Percentiles rank a stretch among this genome's conserved stretches.
phyloP scores from a whole-genome alignment of 2,888 invertebrate species.

The Noctua janthe region DNA sequence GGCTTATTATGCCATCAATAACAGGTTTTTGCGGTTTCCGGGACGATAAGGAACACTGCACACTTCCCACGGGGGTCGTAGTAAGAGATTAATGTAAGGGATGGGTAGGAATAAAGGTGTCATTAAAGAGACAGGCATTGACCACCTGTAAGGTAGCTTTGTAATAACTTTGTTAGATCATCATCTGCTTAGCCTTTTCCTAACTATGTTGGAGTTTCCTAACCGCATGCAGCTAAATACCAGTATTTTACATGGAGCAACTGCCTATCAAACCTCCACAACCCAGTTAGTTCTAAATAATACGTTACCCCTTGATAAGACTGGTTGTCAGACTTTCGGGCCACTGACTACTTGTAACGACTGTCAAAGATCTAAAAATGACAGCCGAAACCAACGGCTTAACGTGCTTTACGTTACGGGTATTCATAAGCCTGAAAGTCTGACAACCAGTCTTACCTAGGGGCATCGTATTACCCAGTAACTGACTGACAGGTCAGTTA shows the following conservation, averaged over 20 bases:
- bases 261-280: too few relatives aligned
- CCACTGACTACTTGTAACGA: too few relatives aligned
- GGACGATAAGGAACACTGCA: conserved; percentile 23
- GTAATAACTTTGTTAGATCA: background rate
- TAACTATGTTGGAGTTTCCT: too few relatives aligned
- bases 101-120: conserved; percentile 10
- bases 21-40: conserved; percentile 38
- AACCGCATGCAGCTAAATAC: too few relatives aligned
- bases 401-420: too few relatives aligned
- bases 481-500: background rate
- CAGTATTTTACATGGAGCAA: too few relatives aligned
- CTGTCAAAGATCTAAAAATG: too few relatives aligned
- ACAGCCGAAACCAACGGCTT: too few relatives aligned
- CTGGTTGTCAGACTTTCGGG: too few relatives aligned
- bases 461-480: background rate
- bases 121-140: background rate
- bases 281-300: too few relatives aligned
- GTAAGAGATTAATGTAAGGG: conserved; percentile 26
- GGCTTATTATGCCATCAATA: conserved; percentile 55
- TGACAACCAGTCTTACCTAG: background rate
- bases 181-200: too few relatives aligned
- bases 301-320: too few relatives aligned
- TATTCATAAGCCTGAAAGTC: background rate
- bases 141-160: conserved; percentile 9
- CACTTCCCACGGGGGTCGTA: conserved; percentile 40